phyloP scores from a whole-genome alignment of 1,140 invertebrate genomes.

The Drosophila busckii region DNA sequence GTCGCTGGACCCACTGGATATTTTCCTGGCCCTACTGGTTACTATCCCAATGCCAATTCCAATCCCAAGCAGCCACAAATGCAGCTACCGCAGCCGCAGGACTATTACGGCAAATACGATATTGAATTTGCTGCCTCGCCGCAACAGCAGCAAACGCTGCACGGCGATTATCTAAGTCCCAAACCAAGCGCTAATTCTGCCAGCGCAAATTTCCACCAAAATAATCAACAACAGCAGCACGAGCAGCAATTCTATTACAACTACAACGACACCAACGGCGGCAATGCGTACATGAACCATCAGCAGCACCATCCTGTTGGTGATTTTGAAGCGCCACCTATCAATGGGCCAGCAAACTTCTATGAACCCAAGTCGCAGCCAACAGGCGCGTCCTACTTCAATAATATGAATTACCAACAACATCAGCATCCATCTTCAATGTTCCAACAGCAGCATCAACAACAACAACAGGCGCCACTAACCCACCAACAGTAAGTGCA shows the following conservation, averaged over 20 bases:
- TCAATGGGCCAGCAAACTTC: constrained; percentile 54
- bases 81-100: constrained; percentile 54
- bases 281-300: constrained; percentile 63
- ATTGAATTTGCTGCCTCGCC: constrained; percentile 69
- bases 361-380: constrained; percentile 60
- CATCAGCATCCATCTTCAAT: constrained; percentile 61
- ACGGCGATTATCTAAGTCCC: constrained; percentile 70
- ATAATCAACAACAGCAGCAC: constrained; percentile 54
- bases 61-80: constrained; percentile 30
- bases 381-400: constrained; percentile 58
- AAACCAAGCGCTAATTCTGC: constrained; percentile 47
- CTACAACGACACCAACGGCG: constrained; percentile 62
- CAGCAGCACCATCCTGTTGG: constrained; percentile 60
- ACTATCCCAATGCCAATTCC: constrained; percentile 60
- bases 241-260: constrained; percentile 68
- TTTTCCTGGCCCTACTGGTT: constrained; percentile 49
- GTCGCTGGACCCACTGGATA: constrained; percentile 35
- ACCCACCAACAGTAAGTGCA: constrained; percentile 64
- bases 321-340: constrained; percentile 58
- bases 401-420: constrained; percentile 72
- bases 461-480: constrained; percentile 38
- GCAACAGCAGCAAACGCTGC: constrained; percentile 45
- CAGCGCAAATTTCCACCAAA: constrained; percentile 50
- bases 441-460: constrained; percentile 45
- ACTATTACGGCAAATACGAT: constrained; percentile 76